A percentile compares a stretch with the other conserved stretches of the same genome.
These are phyloP conservation scores for Procambarus clarkii DNA, from an alignment of 1,140 invertebrate species.

Conservation along the genomic window DNA sequence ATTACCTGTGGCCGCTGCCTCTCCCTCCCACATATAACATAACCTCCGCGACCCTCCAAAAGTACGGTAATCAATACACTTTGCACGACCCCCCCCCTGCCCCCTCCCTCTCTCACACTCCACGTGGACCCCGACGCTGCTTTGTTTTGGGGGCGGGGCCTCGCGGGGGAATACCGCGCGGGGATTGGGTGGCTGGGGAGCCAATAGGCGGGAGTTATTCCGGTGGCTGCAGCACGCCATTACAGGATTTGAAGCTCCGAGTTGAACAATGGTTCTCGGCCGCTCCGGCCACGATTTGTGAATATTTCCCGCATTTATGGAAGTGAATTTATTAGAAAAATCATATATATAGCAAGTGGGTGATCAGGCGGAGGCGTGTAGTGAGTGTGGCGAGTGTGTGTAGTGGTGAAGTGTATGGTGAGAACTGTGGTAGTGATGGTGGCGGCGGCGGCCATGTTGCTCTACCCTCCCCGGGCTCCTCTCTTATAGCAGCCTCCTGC, in stretches of 20 bases:
- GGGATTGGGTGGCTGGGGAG: constrained; percentile 14
- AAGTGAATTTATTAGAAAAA: constrained; percentile 40
- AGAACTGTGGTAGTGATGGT: not conserved
- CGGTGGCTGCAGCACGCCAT: constrained; percentile 62
- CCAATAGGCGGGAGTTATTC: constrained; percentile 34
- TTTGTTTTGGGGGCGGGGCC: constrained; percentile 31
- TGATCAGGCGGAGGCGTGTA: constrained; percentile 72
- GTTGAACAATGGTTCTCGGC: constrained; percentile 44
- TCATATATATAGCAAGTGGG: constrained; percentile 27
- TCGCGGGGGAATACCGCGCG: not conserved
- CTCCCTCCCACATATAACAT: not conserved
- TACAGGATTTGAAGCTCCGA: constrained; percentile 66
- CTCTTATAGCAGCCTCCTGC: constrained; percentile 27
- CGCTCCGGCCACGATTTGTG: constrained; percentile 44
- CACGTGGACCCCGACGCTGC: constrained; percentile 47
- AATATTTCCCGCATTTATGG: constrained; percentile 55
- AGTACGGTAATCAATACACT: constrained; percentile 15
- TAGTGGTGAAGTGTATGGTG: not conserved
- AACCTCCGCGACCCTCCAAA: not conserved
- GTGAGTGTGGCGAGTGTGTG: constrained; percentile 62
- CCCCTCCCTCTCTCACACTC: not conserved
- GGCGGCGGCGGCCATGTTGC: not conserved
- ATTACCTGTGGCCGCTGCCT: too few species aligned
- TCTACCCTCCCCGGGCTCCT: not conserved
- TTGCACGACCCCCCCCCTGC: too few species aligned